A percentile compares a stretch with the other conserved stretches of the same genome.
Evolutionary conservation across 2,888 invertebrate genomes (phyloP).

Genomic region (Drosophila paranaensis): DNA sequence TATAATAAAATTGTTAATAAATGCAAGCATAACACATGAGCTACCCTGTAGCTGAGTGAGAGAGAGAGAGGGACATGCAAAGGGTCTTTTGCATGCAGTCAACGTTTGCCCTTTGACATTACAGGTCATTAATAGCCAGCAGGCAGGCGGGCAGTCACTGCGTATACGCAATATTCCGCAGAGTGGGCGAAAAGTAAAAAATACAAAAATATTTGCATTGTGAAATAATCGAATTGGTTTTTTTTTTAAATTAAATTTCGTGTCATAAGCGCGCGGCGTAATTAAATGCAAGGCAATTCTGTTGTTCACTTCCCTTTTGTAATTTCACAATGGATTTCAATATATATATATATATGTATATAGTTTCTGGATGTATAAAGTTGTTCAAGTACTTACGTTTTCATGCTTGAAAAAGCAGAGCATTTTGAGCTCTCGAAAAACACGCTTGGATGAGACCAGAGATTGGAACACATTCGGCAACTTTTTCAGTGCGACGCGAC

Average conservation of each 20-base stretch:
- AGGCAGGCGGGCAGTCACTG: conserved; percentile 11
- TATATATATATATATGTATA: conserved; percentile 8
- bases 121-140: conserved; percentile 28
- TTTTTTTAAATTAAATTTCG: conserved; percentile 63
- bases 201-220: conserved; percentile 39
- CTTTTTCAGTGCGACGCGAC: conserved; percentile 99
- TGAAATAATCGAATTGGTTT: conserved; percentile 57
- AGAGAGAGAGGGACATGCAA: neutral
- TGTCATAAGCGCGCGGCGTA: conserved; percentile 53
- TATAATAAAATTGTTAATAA: conserved; percentile 44
- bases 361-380: conserved; percentile 2
- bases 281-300: conserved; percentile 52
- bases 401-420: conserved; percentile 99
- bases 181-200: neutral
- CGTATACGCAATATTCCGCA: conserved; percentile 59
- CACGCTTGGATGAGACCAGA: conserved; percentile 98
- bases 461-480: conserved; percentile 99
- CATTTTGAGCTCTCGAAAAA: conserved; percentile 99
- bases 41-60: conserved; percentile 18
- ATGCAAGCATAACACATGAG: neutral
- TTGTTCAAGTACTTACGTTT: conserved; percentile 91
- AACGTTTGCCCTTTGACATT: neutral
- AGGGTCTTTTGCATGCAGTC: neutral
- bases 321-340: conserved; percentile 1
- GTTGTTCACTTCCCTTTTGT: neutral